A percentile compares a stretch with the other conserved stretches of the same genome.
Evolutionary conservation across 2,797 vertebrate genomes (phyloP).

Genomic region (Coracias cyanogaster): DNA sequence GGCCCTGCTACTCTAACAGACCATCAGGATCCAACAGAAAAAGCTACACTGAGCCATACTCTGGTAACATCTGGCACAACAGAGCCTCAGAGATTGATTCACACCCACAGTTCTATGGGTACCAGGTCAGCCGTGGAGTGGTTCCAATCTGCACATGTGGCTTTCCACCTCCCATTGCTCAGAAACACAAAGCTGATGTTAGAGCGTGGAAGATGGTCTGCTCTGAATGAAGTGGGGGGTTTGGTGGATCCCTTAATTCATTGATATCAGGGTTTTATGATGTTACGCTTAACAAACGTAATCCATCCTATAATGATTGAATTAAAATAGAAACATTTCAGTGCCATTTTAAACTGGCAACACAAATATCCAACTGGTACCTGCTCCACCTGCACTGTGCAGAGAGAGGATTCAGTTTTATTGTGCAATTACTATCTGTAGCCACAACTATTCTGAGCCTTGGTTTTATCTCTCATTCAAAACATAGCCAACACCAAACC

Average conservation of each 20-base stretch:
- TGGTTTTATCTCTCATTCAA: not conserved
- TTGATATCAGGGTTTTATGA: not conserved
- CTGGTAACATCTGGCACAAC: accelerated
- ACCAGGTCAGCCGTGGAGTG: not conserved
- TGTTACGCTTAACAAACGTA: not conserved
- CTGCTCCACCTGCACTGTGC: not conserved
- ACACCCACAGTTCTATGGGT: no score
- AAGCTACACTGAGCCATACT: accelerated
- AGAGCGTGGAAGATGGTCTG: not conserved
- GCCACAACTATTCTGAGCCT: not conserved
- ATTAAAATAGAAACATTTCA: not conserved
- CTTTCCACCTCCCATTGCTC: accelerated
- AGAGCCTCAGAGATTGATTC: accelerated
- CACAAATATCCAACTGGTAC: not conserved
- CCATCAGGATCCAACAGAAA: no score
- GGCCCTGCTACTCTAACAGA: not conserved
- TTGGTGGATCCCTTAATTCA: not conserved
- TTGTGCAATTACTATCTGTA: accelerated
- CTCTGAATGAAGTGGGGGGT: not conserved
- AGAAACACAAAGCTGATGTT: not conserved
- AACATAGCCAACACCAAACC: accelerated
- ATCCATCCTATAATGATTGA: no score
- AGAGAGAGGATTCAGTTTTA: not conserved
- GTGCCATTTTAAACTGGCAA: not conserved
- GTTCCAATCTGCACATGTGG: accelerated